These are phyloP conservation scores for Canis aureus DNA, from an alignment of 2,113 vertebrate genomes.

Conservation along the genomic window DNA sequence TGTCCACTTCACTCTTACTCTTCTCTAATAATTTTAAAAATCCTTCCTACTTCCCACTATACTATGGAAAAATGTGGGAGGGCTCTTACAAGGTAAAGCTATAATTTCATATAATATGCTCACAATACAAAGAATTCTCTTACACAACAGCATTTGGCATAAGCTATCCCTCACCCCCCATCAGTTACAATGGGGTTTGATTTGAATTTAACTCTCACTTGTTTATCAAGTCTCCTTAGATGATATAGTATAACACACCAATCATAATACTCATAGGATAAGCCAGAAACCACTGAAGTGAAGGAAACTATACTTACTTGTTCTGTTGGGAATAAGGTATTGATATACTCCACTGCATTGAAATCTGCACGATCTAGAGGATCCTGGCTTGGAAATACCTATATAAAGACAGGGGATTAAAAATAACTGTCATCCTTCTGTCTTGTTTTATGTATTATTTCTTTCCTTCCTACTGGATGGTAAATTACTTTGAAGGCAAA, in stretches of 20 bases:
- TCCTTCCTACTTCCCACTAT: neutral
- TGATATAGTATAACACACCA: neutral
- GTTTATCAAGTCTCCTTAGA: neutral
- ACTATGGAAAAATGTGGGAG: neutral
- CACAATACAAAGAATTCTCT: neutral
- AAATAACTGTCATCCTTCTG: slow-evolving; percentile 10
- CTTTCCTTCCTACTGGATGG: neutral
- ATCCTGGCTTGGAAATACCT: slow-evolving; percentile 99
- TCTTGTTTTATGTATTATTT: slow-evolving; percentile 21
- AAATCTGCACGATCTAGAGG: slow-evolving; percentile 97
- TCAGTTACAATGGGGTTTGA: neutral
- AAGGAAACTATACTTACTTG: slow-evolving; percentile 90
- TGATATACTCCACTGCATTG: slow-evolving; percentile 99
- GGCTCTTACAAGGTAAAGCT: neutral
- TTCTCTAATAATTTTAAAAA: slow-evolving; percentile 11
- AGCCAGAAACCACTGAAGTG: neutral
- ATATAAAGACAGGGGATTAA: neutral
- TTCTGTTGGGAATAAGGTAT: slow-evolving; percentile 97
- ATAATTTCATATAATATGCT: slow-evolving; percentile 33
- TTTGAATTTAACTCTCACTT: slow-evolving; percentile 46
- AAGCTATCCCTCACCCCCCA: neutral
- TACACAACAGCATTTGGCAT: neutral
- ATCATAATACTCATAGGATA: neutral
- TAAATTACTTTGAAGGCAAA: slow-evolving; percentile 41
- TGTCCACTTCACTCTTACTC: neutral